These are phyloP conservation scores for Cichlasoma orientale DNA, from an alignment of 2,797 vertebrate genomes.

Conservation along the genomic window DNA sequence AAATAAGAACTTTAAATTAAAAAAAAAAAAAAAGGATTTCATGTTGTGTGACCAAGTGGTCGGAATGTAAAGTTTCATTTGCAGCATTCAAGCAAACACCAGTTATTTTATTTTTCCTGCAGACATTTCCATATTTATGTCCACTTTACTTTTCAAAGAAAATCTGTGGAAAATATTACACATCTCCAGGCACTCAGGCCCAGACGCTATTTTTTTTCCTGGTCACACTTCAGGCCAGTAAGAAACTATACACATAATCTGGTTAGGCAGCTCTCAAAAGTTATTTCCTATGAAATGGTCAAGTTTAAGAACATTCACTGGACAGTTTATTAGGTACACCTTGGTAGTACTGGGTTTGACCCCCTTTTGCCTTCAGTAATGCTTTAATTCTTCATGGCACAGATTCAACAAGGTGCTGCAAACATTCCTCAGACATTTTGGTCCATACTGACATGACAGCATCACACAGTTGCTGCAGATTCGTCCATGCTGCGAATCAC, in stretches of 20 bases:
- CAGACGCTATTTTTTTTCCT: neutral
- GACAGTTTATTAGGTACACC: neutral
- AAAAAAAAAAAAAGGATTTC: no score
- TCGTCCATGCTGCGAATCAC: neutral
- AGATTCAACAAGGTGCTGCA: neutral
- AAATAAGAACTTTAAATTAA: neutral
- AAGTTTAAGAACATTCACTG: neutral
- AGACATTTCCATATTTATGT: neutral
- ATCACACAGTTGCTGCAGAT: neutral
- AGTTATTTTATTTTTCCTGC: neutral
- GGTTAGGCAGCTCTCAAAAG: neutral
- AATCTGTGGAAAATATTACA: neutral
- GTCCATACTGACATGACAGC: neutral
- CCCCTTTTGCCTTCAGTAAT: neutral
- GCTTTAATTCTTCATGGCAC: no score
- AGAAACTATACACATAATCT: fast-evolving
- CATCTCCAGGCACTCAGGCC: neutral
- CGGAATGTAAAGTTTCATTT: neutral
- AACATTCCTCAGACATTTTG: neutral
- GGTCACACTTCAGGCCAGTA: neutral
- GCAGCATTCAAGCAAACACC: neutral
- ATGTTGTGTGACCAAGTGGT: neutral
- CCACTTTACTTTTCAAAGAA: neutral
- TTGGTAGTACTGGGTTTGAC: neutral
- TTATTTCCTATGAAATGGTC: neutral